phyloP scores from a whole-genome alignment of 1,140 invertebrate species.

The Achroia grisella region DNA sequence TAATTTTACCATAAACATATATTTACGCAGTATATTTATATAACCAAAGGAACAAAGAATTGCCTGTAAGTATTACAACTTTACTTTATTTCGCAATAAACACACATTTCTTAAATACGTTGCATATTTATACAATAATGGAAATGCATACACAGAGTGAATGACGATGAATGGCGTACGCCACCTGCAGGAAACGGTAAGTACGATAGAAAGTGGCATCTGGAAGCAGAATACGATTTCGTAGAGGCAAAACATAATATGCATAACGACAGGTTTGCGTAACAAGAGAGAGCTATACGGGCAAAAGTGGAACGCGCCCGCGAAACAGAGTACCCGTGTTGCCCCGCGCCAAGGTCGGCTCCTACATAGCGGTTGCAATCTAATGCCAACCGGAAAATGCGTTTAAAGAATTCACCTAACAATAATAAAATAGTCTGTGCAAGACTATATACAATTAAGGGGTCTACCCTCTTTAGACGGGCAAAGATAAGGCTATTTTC shows the following conservation, averaged over 20 bases:
- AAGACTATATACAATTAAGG: too few species aligned
- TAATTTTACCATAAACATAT: not conserved
- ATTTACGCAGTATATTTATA: too few species aligned
- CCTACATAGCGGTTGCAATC: not conserved
- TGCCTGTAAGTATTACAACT: too few species aligned
- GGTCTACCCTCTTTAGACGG: too few species aligned
- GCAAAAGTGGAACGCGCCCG: slow-evolving; percentile 59
- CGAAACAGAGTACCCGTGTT: slow-evolving; percentile 39
- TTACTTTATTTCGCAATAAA: slow-evolving; percentile 2
- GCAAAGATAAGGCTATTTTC: too few species aligned
- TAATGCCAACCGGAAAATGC: too few species aligned
- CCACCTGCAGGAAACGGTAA: slow-evolving; percentile 11
- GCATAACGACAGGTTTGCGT: slow-evolving; percentile 66
- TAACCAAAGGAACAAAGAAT: too few species aligned
- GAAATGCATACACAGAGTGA: slow-evolving; percentile 2
- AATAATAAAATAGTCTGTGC: too few species aligned
- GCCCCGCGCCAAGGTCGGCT: slow-evolving; percentile 46
- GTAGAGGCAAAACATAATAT: slow-evolving; percentile 57
- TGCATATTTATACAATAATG: too few species aligned
- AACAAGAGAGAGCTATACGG: slow-evolving; percentile 61
- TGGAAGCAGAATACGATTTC: slow-evolving; percentile 40
- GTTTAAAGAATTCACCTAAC: too few species aligned
- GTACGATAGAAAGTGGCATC: slow-evolving; percentile 50
- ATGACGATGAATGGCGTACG: not conserved
- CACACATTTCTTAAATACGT: slow-evolving; percentile 1